These are phyloP conservation scores for Leptoclinus maculatus DNA, from an alignment of 2,797 vertebrate genomes.

Conservation along the genomic window DNA sequence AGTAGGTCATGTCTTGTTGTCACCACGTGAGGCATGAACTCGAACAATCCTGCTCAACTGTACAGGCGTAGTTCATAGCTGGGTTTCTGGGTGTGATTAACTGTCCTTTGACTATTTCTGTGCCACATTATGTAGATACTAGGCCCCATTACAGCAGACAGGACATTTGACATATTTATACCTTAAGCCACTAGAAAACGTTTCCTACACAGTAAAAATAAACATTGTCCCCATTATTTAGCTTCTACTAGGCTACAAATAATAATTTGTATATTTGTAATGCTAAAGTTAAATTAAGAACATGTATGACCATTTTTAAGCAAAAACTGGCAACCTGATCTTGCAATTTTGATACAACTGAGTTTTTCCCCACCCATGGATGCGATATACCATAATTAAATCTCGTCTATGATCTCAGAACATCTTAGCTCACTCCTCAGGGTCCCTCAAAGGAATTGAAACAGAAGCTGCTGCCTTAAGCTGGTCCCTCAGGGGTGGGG, in stretches of 20 bases:
- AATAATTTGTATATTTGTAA: background rate
- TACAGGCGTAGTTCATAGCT: constrained; percentile 47
- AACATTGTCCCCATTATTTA: background rate
- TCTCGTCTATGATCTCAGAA: constrained; percentile 62
- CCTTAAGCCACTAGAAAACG: background rate
- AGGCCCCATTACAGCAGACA: background rate
- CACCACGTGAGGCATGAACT: constrained; percentile 78
- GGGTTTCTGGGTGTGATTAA: constrained; percentile 45
- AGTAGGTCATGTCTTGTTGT: constrained; percentile 85
- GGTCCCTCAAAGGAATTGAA: constrained; percentile 75
- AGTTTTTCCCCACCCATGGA: constrained; percentile 12
- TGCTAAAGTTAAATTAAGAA: background rate
- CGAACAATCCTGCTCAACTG: constrained; percentile 62
- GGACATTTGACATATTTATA: background rate
- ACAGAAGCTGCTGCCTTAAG: constrained; percentile 79
- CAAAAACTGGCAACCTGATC: background rate
- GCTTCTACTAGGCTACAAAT: background rate
- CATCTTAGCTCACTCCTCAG: constrained; percentile 60
- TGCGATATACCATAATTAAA: constrained; percentile 50
- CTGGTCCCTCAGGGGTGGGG: constrained; percentile 65
- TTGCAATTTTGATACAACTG: constrained; percentile 5
- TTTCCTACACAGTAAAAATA: background rate
- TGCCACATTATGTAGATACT: constrained; percentile 8
- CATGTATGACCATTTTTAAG: background rate
- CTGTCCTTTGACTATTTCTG: constrained; percentile 27